Percentiles rank a stretch among this genome's conserved stretches.
These are phyloP conservation scores for Holacanthus passer DNA, from an alignment of 2,113 vertebrate species.

Conservation along the genomic window DNA sequence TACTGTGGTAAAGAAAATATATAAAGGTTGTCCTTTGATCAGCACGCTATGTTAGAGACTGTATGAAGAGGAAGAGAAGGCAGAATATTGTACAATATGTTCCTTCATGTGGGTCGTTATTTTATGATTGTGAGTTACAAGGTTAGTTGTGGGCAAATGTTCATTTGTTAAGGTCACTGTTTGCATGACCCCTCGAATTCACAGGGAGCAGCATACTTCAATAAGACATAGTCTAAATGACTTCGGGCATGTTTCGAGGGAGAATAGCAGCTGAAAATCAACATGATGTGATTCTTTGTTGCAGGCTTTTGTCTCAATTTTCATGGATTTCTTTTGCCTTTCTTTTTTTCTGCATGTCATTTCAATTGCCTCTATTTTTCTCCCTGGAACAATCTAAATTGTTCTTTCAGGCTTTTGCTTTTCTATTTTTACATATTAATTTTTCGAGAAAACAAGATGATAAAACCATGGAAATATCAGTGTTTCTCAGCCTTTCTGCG, in stretches of 20 bases:
- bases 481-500: constrained; percentile 20
- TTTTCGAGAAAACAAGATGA: constrained; percentile 23
- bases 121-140: constrained; percentile 52
- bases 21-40: constrained; percentile 41
- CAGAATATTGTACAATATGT: constrained; percentile 32
- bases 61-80: constrained; percentile 9
- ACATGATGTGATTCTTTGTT: constrained; percentile 39
- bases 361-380: constrained; percentile 24
- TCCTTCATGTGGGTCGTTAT: constrained; percentile 32
- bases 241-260: constrained; percentile 38
- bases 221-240: constrained; percentile 47
- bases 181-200: constrained; percentile 47
- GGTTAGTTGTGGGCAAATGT: constrained; percentile 54
- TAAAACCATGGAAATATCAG: constrained; percentile 4
- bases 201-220: constrained; percentile 40
- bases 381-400: constrained; percentile 15
- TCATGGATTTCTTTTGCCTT: constrained; percentile 31
- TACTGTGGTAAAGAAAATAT: constrained; percentile 1
- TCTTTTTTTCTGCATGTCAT: constrained; percentile 18
- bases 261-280: constrained; percentile 47
- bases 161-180: constrained; percentile 55
- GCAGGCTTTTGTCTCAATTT: constrained; percentile 45
- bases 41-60: constrained; percentile 5
- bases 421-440: constrained; percentile 16
- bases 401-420: constrained; percentile 1